Percentiles rank a stretch among this genome's conserved stretches.
Conservation (phyloP, 1,140 invertebrate species). For the Ladona fulva region DNA sequence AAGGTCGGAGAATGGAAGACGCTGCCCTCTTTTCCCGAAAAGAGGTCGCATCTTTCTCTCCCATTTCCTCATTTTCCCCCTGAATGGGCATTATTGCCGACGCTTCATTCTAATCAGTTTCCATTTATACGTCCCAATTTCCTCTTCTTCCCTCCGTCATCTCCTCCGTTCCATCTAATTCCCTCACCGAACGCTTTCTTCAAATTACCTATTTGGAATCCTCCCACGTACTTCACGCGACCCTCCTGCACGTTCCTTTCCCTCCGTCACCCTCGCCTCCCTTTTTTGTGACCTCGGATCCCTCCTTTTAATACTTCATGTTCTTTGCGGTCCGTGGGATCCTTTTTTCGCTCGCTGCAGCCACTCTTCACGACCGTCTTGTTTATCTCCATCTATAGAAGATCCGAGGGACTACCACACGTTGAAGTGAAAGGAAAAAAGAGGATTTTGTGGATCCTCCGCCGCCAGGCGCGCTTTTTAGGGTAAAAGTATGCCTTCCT, state of each 20-base stretch:
- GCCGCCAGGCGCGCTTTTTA: too few relatives aligned
- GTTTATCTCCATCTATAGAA: too few relatives aligned
- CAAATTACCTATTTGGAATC: too few relatives aligned
- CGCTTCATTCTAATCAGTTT: slow-evolving; percentile 1
- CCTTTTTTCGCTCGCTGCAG: not conserved
- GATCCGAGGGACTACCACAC: too few relatives aligned
- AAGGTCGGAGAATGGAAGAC: too few relatives aligned
- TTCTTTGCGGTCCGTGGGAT: not conserved
- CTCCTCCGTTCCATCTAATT: too few relatives aligned
- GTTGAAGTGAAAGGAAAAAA: too few relatives aligned
- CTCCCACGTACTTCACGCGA: too few relatives aligned
- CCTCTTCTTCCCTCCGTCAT: not conserved
- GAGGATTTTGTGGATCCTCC: too few relatives aligned
- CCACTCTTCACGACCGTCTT: not conserved
- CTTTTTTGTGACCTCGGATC: not conserved
- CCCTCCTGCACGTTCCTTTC: not conserved
- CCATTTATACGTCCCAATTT: not conserved
- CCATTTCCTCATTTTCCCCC: not conserved
- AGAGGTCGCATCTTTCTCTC: not conserved
- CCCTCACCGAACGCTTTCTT: too few relatives aligned
- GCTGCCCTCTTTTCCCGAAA: too few relatives aligned
- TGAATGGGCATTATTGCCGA: not conserved
- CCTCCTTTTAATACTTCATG: not conserved
- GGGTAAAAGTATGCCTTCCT: too few relatives aligned
- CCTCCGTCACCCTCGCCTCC: not conserved